Conservation (phyloP, 2,797 vertebrate species). For the Euphonia xanthogaster region DNA sequence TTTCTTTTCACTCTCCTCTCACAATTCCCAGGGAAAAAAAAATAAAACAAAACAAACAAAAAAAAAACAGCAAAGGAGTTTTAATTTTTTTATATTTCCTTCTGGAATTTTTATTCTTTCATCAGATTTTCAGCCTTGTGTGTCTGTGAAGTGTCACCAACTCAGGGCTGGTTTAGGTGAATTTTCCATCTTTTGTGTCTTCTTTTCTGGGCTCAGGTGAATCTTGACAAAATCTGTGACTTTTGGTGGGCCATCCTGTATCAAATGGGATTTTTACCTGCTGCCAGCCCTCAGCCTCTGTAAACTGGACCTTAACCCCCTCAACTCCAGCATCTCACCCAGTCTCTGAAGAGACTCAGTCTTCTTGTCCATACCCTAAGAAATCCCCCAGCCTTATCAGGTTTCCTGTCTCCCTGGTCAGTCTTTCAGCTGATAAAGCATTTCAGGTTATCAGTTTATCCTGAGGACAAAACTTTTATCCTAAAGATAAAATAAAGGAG, state of each 20-base stretch:
- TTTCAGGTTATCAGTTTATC: neutral
- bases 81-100: neutral
- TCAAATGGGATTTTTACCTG: neutral
- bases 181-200: neutral
- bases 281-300: neutral
- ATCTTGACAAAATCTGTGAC: neutral
- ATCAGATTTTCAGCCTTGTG: rapidly evolving
- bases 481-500: neutral
- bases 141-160: neutral
- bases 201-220: neutral
- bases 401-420: neutral
- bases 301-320: rapidly evolving
- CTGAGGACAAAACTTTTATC: neutral
- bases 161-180: neutral
- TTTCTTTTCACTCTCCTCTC: neutral
- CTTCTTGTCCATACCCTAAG: rapidly evolving
- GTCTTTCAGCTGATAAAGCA: neutral
- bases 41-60: rapidly evolving
- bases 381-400: neutral
- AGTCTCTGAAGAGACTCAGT: neutral
- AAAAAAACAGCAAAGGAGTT: rapidly evolving
- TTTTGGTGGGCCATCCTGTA: neutral
- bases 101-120: neutral
- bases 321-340: neutral
- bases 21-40: rapidly evolving